Evolutionary conservation across 2,797 vertebrate genomes (phyloP), one percentile per base, ranked within the genome.

Genomic region (Spizella passerina): DNA sequence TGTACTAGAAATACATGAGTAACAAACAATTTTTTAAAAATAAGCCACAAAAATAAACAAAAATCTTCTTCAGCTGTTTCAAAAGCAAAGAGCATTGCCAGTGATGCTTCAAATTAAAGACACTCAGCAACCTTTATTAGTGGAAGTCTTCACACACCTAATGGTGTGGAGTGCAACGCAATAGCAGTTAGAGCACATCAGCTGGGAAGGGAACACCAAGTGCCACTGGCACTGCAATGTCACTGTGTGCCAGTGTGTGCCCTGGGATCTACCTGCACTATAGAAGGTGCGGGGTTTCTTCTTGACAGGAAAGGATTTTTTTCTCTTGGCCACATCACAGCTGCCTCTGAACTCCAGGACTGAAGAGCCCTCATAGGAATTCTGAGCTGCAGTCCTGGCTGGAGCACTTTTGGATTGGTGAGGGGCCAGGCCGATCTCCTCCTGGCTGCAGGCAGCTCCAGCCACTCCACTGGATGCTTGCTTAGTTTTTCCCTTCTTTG

Each of bases 221-320:
- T 1, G 1, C 30, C 29, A n/a, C 1, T 20, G 16, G 59, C 70
- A 70, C 19, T 38, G 15, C 24, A 34, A 4, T 3, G 9, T 21
- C 27, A 50, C 23, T 18, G 16, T 10, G 47, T 71, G 26, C 47
- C 66, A 72, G 14, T 1, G 12, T 4, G 14, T 46, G 75, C 26
- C 72, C 71, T 4, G 2, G n/a, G 24, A 71, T 88, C 96, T 97
- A 99, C 99, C 99, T 70, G 98, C 96, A 43, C 97, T 99, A 90
- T 99, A 99, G 24, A 99, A 98, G 3, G 99, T 99, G 8, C 99
- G 98, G 1, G 98, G 98, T 96, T 99, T 99, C 97, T 99, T 99
- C 96, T 98, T 99, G 49, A 95, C 50, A 0, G 98, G 98, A 27
- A 96, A 90, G 20, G 8, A 22, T 44, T 73, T 96, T 34, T 71